These are phyloP conservation scores for Rhinoraja longicauda DNA, from an alignment of 2,797 vertebrate genomes.

Conservation along the genomic window DNA sequence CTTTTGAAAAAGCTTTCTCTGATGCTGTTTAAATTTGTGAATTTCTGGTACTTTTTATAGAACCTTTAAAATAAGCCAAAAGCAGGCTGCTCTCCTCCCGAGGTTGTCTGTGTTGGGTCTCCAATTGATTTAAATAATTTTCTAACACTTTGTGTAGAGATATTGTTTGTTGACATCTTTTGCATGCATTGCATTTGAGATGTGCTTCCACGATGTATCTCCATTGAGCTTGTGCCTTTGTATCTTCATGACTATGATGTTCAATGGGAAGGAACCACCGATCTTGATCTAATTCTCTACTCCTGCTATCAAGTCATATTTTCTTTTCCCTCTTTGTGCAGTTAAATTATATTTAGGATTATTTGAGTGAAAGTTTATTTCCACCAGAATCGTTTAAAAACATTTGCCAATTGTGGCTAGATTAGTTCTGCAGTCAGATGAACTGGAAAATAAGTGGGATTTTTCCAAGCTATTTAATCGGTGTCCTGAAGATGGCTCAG, in stretches of 20 bases:
- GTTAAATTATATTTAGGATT: neutral
- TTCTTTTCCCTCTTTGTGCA: neutral
- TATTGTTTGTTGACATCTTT: neutral
- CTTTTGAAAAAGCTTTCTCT: neutral
- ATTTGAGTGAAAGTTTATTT: neutral
- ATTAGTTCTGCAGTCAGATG: too few relatives aligned
- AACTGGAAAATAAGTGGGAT: neutral
- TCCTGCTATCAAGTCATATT: neutral
- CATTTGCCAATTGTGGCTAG: too few relatives aligned
- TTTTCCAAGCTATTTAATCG: neutral
- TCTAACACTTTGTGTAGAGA: neutral
- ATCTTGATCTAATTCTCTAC: neutral
- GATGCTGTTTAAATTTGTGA: neutral
- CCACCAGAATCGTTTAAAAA: neutral
- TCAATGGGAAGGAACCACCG: neutral
- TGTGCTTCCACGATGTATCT: neutral
- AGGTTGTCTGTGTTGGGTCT: neutral
- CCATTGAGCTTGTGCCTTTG: neutral
- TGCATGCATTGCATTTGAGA: neutral
- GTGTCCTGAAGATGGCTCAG: slow-evolving; percentile 11
- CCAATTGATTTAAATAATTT: neutral
- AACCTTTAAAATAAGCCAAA: neutral
- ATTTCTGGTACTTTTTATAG: neutral
- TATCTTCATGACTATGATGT: neutral
- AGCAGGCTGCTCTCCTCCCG: neutral